Conservation (phyloP, 2,113 vertebrate genomes). For the Leucoraja erinaceus region DNA sequence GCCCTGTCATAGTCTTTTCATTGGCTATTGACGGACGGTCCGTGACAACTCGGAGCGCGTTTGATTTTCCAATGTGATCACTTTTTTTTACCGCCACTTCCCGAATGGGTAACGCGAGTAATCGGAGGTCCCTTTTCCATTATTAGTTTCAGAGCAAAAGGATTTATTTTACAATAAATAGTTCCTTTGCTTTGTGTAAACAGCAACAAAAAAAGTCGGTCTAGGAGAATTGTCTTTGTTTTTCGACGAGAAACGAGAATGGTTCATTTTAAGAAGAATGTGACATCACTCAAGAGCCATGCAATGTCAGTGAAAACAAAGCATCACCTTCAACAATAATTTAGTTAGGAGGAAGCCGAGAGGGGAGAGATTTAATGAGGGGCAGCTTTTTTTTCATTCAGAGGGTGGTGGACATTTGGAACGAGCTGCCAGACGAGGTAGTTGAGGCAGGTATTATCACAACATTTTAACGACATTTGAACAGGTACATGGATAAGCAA, state of each 20-base stretch:
- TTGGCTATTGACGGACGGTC: conserved; percentile 38
- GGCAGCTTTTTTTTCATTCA: no score
- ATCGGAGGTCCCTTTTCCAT: neutral
- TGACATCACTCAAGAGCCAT: no score
- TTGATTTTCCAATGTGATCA: conserved; percentile 31
- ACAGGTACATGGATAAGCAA: no score
- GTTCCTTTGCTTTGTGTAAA: neutral
- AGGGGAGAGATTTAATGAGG: no score
- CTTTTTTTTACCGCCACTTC: conserved; percentile 27
- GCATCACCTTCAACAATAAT: no score
- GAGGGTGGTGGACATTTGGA: no score
- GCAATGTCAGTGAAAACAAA: neutral
- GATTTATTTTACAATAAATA: neutral
- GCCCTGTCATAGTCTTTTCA: conserved; percentile 88
- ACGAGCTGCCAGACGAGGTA: no score
- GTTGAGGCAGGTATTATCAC: no score
- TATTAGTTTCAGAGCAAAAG: conserved; percentile 13
- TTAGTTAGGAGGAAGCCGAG: no score
- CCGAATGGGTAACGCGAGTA: conserved; percentile 14
- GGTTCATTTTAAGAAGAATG: neutral
- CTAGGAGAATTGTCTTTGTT: neutral
- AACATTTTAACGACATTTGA: no score
- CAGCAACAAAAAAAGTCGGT: neutral
- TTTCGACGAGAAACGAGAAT: neutral
- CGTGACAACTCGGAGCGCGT: conserved; percentile 29